Evolutionary conservation across 2,797 vertebrate species (phyloP).

Genomic region (Syngnathus rostellatus): DNA sequence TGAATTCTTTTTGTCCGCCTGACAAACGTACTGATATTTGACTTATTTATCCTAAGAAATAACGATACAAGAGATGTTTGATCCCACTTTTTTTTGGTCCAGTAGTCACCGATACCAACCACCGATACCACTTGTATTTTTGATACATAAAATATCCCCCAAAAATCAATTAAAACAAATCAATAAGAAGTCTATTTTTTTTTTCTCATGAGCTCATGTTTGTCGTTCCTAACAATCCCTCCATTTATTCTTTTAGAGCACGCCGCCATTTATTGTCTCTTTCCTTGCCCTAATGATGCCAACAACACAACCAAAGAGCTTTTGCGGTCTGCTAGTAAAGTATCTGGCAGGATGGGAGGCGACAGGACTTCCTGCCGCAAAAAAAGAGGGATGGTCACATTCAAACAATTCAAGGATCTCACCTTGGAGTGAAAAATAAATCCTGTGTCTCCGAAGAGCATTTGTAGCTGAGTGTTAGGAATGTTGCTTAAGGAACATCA

Average conservation of each 20-base stretch:
- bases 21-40: background rate
- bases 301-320: background rate
- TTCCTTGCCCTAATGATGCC: background rate
- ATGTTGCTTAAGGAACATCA: background rate
- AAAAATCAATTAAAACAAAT: too few relatives aligned
- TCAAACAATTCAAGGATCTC: slow-evolving; percentile 10
- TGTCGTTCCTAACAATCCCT: background rate
- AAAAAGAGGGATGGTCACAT: background rate
- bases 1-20: background rate
- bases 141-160: too few relatives aligned
- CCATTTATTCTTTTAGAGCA: background rate
- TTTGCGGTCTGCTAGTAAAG: background rate
- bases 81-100: background rate
- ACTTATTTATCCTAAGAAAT: too few relatives aligned
- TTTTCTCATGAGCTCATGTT: background rate
- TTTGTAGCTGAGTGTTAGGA: background rate
- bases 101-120: too few relatives aligned
- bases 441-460: background rate
- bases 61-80: background rate
- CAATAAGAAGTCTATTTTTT: too few relatives aligned
- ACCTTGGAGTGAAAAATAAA: background rate
- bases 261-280: background rate
- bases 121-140: too few relatives aligned
- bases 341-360: slow-evolving; percentile 2
- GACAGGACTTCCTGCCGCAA: slow-evolving; percentile 3